A percentile compares a stretch with the other conserved stretches of the same genome.
These are phyloP conservation scores for Rhagonycha lutea DNA, from an alignment of 2,888 invertebrate species.

Conservation along the genomic window DNA sequence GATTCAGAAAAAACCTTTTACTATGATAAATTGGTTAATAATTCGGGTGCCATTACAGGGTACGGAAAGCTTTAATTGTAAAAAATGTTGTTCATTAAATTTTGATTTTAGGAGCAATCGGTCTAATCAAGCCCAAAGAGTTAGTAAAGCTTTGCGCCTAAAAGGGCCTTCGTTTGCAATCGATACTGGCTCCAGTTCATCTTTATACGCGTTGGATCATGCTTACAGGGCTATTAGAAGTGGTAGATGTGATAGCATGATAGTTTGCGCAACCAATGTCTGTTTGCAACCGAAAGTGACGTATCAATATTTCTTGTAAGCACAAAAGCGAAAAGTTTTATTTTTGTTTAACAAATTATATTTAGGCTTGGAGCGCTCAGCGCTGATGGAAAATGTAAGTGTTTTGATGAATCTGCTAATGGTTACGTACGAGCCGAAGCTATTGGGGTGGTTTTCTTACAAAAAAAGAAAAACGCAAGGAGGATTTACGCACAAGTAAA, in stretches of 20 bases:
- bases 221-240: constrained; percentile 78
- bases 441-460: constrained; percentile 70
- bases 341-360: not conserved
- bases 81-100: not conserved
- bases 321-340: not conserved
- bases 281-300: constrained; percentile 87
- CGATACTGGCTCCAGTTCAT: constrained; percentile 96
- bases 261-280: constrained; percentile 86
- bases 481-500: constrained; percentile 10
- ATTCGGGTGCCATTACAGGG: constrained; percentile 59
- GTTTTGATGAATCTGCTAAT: constrained; percentile 83
- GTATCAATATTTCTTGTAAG: constrained; percentile 79
- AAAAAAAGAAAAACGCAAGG: constrained; percentile 62
- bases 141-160: constrained; percentile 88
- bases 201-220: constrained; percentile 83
- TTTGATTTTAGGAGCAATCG: constrained; percentile 69
- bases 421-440: constrained; percentile 88
- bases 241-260: constrained; percentile 85
- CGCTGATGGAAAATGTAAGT: constrained; percentile 83
- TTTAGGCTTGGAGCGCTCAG: constrained; percentile 74
- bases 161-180: constrained; percentile 87
- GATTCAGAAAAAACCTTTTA: constrained; percentile 78
- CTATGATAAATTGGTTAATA: constrained; percentile 42
- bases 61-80: constrained; percentile 39
- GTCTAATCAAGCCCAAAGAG: constrained; percentile 88